Evolutionary conservation across 2,113 vertebrate genomes (phyloP).

Genomic region (Oreocharis arfaki): DNA sequence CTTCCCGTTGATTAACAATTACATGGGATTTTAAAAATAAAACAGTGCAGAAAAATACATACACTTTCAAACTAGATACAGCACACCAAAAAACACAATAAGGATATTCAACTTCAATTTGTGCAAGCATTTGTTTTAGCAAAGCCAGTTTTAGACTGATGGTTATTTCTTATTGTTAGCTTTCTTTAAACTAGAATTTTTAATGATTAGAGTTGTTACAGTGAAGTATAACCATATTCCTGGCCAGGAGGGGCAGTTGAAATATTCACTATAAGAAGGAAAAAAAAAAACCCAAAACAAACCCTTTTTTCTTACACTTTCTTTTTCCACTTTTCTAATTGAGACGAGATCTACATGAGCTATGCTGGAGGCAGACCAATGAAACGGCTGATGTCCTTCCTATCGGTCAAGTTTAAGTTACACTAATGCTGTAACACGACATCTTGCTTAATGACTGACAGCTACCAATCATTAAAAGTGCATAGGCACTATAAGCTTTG

Average conservation of each 20-base stretch:
- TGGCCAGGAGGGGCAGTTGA: not conserved
- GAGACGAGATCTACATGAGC: not conserved
- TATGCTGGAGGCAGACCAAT: not conserved
- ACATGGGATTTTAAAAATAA: not conserved
- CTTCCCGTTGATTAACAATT: not conserved
- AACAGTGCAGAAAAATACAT: not conserved
- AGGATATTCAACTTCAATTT: not conserved
- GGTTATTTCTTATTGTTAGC: not conserved
- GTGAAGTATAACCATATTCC: not conserved
- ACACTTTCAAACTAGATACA: not conserved
- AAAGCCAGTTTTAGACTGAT: not conserved
- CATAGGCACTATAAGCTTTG: not conserved
- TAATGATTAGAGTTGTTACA: not conserved
- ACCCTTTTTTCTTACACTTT: not conserved
- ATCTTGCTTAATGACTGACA: not conserved
- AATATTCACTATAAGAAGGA: not conserved
- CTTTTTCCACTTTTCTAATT: not conserved
- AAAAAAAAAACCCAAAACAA: not conserved
- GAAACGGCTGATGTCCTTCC: not conserved
- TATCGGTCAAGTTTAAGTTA: not conserved
- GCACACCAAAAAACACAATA: not conserved
- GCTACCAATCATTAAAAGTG: not conserved
- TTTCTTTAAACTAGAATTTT: not conserved
- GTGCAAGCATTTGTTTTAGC: not conserved
- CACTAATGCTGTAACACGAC: not conserved